Evolutionary conservation across 2,797 vertebrate species (phyloP).

Genomic region (Pogonophryne albipinna): DNA sequence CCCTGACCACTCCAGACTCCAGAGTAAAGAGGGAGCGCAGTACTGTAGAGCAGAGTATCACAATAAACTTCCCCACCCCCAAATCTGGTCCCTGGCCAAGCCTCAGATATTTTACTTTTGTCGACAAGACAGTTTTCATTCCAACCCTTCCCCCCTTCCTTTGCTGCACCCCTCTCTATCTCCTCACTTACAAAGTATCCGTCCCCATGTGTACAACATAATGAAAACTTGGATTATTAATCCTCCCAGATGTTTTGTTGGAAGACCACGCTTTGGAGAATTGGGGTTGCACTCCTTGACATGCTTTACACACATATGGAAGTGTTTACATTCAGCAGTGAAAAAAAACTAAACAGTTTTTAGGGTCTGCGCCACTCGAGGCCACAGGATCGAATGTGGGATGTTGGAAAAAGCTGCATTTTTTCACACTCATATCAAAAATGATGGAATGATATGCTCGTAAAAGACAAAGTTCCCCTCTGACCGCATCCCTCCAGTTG

Average conservation of each 20-base stretch:
- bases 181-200: constrained; percentile 73
- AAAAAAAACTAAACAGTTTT: constrained; percentile 30
- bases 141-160: constrained; percentile 48
- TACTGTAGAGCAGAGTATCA: constrained; percentile 63
- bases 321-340: constrained; percentile 68
- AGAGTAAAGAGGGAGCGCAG: constrained; percentile 42
- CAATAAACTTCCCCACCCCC: constrained; percentile 72
- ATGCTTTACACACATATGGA: constrained; percentile 71
- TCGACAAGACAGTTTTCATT: constrained; percentile 80
- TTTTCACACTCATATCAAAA: constrained; percentile 62
- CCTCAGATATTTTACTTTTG: constrained; percentile 80
- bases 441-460: constrained; percentile 70
- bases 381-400: constrained; percentile 63
- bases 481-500: constrained; percentile 62
- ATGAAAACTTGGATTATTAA: constrained; percentile 58
- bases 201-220: constrained; percentile 70
- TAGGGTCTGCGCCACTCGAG: constrained; percentile 59
- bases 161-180: constrained; percentile 58
- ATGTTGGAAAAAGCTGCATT: constrained; percentile 51
- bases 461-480: constrained; percentile 67
- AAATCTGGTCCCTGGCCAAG: constrained; percentile 70
- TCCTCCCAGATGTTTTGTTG: constrained; percentile 77
- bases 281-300: constrained; percentile 60
- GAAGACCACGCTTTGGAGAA: constrained; percentile 47
- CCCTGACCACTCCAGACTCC: constrained; percentile 44